A percentile compares a stretch with the other conserved stretches of the same genome.
Conservation (phyloP, 2,113 vertebrate species). For the Etheostoma cragini region DNA sequence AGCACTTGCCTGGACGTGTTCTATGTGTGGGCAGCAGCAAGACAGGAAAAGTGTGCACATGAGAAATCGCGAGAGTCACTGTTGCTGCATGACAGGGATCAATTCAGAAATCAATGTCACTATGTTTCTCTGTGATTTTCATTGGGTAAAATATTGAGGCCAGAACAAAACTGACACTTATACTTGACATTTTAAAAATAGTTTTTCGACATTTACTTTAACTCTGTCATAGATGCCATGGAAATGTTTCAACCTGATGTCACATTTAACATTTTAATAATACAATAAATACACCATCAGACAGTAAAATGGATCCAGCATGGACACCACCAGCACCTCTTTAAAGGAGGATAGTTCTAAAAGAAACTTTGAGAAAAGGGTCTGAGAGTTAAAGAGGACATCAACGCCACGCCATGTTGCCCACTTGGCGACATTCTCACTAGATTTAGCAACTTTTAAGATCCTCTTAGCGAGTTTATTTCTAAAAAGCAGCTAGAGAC, state of each 20-base stretch:
- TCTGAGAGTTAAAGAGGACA: background rate
- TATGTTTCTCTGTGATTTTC: slow-evolving; percentile 3
- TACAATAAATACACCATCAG: background rate
- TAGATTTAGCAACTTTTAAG: too few relatives aligned
- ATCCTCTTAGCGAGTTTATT: too few relatives aligned
- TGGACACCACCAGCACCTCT: background rate
- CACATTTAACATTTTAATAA: background rate
- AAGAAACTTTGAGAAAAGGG: background rate
- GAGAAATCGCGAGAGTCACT: background rate
- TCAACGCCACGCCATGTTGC: background rate
- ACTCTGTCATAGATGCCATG: background rate
- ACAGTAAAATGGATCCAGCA: background rate
- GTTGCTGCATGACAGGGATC: background rate
- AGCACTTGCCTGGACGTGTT: slow-evolving; percentile 23
- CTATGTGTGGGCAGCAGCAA: slow-evolving; percentile 6
- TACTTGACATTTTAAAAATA: background rate
- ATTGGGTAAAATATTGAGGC: background rate
- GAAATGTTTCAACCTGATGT: background rate
- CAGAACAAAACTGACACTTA: background rate
- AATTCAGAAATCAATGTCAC: slow-evolving; percentile 21
- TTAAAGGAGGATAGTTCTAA: background rate
- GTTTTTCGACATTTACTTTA: background rate
- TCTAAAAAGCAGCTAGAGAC: too few relatives aligned
- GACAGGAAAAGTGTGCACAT: background rate
- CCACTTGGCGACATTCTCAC: too few relatives aligned